phyloP scores from a whole-genome alignment of 2,888 invertebrate genomes.

The Griposia aprilina region DNA sequence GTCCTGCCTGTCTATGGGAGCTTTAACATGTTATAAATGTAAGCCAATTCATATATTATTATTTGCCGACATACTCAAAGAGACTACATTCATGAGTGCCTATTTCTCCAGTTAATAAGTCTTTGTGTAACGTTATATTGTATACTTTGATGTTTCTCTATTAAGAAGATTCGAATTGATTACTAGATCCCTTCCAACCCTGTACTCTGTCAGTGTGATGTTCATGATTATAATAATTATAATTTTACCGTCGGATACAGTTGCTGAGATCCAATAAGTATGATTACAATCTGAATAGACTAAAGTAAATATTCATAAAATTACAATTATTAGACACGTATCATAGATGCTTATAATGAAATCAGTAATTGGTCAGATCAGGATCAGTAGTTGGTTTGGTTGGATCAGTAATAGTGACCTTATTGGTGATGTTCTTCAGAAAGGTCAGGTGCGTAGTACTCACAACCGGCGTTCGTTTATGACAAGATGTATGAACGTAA shows the following conservation, averaged over 20 bases:
- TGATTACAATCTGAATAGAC: background rate
- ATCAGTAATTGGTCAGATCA: background rate
- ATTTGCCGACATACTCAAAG: constrained; percentile 5
- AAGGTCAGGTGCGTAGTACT: no score
- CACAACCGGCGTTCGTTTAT: no score
- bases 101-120: background rate
- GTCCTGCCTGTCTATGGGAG: no score
- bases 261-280: background rate
- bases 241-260: background rate
- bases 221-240: background rate
- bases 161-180: background rate
- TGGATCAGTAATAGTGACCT: no score
- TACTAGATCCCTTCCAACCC: background rate
- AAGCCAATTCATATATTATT: background rate
- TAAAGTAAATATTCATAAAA: background rate
- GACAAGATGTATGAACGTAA: no score
- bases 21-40: background rate
- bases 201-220: background rate
- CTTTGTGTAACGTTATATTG: constrained; percentile 7
- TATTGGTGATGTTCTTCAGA: no score
- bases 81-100: background rate
- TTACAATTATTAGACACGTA: background rate
- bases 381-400: no score
- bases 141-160: constrained; percentile 26
- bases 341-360: background rate